Base-by-base conservation (phyloP, 2,797 vertebrate genomes). In the Melanotaenia pygmaea region DNA sequence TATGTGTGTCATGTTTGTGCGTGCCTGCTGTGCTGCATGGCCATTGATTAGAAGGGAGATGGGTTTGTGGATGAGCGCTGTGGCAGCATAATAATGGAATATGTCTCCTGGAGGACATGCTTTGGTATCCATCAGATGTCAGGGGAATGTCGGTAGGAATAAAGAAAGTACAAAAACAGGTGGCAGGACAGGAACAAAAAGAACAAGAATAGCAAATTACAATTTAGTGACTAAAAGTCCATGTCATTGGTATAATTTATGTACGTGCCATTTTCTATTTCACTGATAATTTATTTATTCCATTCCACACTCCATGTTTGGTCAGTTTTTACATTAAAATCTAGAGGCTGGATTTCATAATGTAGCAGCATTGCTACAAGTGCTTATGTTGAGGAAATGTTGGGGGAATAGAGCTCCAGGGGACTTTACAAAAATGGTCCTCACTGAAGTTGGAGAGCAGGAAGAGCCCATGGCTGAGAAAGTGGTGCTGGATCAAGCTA, bases 21-120 rank as follows among this genome's bases (percentile, higher is more conserved):
- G 56, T 76, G 73, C 54, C 76, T 67, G 70, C 77, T 85, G 74
- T 85, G 84, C 88, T 88, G 88, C 86, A 89, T 91, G 86, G 77
- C 50, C 85, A 91, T 88, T 89, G 89, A 91, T 91, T 85, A 84
- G 76, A 80, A 67, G 58, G 75, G 73, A 89, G 80, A 87, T 81
- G 76, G 74, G 74, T 87, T 64, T 82, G 76, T 80, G 85, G 87
- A 82, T 86, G 86, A 87, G 79, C 57, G 1, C 77, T 72, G 84
- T 90, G 91, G 85, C 88, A 90, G 86, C 80, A 83, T 83, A 69
- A 87, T 90, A 89, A 92, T 90, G 82, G 79, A 90, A 88, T 72
- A 86, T 80, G 88, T 91, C 90, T 91, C 84, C 88, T 77, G 91
- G 88, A 91, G 86, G 86, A 90, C 85, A 83, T 77, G 81, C 75